Conservation (phyloP, 2,888 invertebrate genomes). For the Dorcus parallelipipedus region DNA sequence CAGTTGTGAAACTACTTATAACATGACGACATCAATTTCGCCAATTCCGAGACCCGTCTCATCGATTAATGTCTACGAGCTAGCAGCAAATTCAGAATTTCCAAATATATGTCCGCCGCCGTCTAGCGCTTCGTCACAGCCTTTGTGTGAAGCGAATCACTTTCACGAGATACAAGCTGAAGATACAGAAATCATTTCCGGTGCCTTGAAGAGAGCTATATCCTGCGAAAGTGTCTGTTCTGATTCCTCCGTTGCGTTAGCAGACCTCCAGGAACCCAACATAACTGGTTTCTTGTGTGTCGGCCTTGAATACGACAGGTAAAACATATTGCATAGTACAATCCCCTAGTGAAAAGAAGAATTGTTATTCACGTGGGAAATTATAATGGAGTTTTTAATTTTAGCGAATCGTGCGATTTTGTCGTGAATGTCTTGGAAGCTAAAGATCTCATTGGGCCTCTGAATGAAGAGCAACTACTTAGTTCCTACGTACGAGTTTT, state of each 20-base stretch:
- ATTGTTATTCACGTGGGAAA: background rate
- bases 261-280: constrained; percentile 67
- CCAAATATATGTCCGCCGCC: constrained; percentile 39
- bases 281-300: constrained; percentile 73
- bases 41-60: constrained; percentile 46
- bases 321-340: background rate
- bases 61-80: constrained; percentile 41
- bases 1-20: constrained; percentile 8
- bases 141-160: constrained; percentile 12
- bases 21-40: constrained; percentile 37
- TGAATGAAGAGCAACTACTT: constrained; percentile 53
- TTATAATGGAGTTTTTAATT: constrained; percentile 16
- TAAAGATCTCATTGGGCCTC: constrained; percentile 64
- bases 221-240: constrained; percentile 80
- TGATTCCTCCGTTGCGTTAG: constrained; percentile 70
- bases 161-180: constrained; percentile 22
- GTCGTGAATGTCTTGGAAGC: constrained; percentile 74
- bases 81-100: constrained; percentile 42
- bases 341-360: background rate
- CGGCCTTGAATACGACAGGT: constrained; percentile 76
- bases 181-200: constrained; percentile 34
- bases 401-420: constrained; percentile 53
- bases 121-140: background rate
- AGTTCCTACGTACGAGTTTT: constrained; percentile 75
- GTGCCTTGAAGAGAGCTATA: constrained; percentile 61